Evolutionary conservation across 2,888 invertebrate species (phyloP), one percentile per base, ranked within the genome.

Genomic region (Diarsia rubi): DNA sequence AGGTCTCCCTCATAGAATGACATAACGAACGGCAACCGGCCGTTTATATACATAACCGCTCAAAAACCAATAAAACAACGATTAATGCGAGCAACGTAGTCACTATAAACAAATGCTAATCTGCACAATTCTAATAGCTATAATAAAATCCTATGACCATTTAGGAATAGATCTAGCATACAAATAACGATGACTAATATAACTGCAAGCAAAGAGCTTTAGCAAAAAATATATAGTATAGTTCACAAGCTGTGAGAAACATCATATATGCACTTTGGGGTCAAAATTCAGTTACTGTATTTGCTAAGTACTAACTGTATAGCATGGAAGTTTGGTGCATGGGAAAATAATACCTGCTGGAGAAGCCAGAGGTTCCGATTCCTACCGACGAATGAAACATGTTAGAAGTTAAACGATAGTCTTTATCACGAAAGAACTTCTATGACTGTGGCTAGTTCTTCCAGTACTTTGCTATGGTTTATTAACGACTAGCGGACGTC

Each of bases 131-230:
- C 37, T 82, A 72, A 76, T 64, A 60, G 69, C 44, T 66, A 62
- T 63, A 75, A 76, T 80, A 83, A 83, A 82, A 82, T 75, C 49
- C 19, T 52, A 37, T 59, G 76, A 42, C 75, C 62, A 37, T 79
- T 71, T 83, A 75, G 8, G 70, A 78, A 70, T 62, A 59, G 65
- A 59, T 70, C 69, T 69, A 69, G 42, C 75, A 69, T 69, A 68
- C 24, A 81, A 81, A 79, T 77, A 77, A 57, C 59, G 65, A 78
- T 82, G 77, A 86, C 62, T 77, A 75, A 83, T 24, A 19, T 66
- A 63, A 64, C 64, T 71, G 49, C 31, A 66, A 62, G 49, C 31
- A 66, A 62, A 73, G 64, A 81, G 16, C 47, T 76, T 65, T 4
- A 65, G n/a, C 31, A 49, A 72, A 76, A 84, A 73, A 54, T n/a